phyloP scores from a whole-genome alignment of 2,797 vertebrate genomes.

The Cetoscarus ocellatus region DNA sequence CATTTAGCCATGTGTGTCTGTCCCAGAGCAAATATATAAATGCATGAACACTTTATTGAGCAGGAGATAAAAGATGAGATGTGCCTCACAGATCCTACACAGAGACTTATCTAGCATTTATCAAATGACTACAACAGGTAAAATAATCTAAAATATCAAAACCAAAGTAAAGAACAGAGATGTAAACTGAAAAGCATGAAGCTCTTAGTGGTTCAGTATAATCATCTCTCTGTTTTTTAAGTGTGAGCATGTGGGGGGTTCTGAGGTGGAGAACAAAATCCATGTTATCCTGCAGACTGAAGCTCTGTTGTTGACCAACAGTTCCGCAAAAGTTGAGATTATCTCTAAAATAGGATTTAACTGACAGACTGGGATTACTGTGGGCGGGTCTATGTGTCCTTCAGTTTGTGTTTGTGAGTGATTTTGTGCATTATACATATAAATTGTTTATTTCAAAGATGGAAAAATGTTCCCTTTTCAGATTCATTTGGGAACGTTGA shows the following conservation, averaged over 20 bases:
- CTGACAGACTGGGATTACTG: constrained; percentile 29
- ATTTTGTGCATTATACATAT: background rate
- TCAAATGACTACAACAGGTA: too few relatives aligned
- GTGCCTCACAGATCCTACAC: too few relatives aligned
- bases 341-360: constrained; percentile 50
- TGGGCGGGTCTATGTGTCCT: background rate
- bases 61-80: too few relatives aligned
- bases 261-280: background rate
- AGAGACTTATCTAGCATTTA: too few relatives aligned
- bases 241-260: background rate
- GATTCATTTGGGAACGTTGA: too few relatives aligned
- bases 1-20: too few relatives aligned
- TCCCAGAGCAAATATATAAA: too few relatives aligned
- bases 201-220: too few relatives aligned
- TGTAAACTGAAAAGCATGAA: background rate
- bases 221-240: background rate
- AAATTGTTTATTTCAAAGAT: background rate
- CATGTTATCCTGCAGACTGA: background rate
- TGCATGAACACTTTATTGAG: too few relatives aligned
- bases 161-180: background rate
- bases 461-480: background rate
- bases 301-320: constrained; percentile 5
- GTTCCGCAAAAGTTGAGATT: constrained; percentile 42
- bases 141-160: background rate
- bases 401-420: constrained; percentile 2